Percentiles rank a stretch among this genome's conserved stretches.
These are phyloP conservation scores for Papilio polyxenes DNA, from an alignment of 1,140 invertebrate species.

Conservation along the genomic window DNA sequence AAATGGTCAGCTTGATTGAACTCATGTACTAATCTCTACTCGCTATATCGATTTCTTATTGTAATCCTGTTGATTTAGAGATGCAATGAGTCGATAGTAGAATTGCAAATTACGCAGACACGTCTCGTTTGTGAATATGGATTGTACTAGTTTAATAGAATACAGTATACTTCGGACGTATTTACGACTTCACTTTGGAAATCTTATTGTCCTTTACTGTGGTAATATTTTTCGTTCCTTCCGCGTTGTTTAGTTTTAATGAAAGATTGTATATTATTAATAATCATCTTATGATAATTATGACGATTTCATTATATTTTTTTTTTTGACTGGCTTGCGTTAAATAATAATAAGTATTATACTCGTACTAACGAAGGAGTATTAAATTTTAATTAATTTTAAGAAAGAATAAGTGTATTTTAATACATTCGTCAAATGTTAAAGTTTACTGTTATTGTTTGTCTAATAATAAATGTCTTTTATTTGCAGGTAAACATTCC, in stretches of 20 bases:
- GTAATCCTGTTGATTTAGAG: conserved; percentile 22
- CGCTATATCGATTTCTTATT: conserved; percentile 31
- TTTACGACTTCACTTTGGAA: background rate
- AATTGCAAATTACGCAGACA: conserved; percentile 7
- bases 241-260: too few species aligned
- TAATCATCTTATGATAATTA: too few species aligned
- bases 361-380: too few species aligned
- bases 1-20: conserved; percentile 73
- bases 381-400: too few species aligned
- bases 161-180: background rate
- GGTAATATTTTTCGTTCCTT: too few species aligned
- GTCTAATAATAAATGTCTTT: conserved; percentile 20
- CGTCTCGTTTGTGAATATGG: background rate
- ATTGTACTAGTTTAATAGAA: background rate
- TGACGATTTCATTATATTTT: too few species aligned
- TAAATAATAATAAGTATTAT: too few species aligned
- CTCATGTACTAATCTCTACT: conserved; percentile 55
- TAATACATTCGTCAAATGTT: background rate
- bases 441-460: background rate
- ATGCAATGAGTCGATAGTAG: background rate
- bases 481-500: conserved; percentile 41
- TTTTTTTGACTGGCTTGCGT: too few species aligned
- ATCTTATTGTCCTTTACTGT: too few species aligned
- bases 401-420: too few species aligned
- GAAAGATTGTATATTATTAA: too few species aligned